Conservation (phyloP, 2,797 vertebrate species). For the Gambelia wislizenii region DNA sequence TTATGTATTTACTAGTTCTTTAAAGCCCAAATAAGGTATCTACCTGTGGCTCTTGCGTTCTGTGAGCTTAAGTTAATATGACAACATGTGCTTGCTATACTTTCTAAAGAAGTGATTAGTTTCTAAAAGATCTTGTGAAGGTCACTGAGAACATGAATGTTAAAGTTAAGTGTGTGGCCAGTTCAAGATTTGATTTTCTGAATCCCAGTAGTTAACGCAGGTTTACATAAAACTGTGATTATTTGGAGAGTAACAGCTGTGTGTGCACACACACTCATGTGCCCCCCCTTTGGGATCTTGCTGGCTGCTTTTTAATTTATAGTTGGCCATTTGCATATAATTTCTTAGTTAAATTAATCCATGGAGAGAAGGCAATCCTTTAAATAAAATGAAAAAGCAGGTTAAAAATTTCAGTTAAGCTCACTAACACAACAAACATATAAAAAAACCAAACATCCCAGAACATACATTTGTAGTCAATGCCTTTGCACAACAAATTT, state of each 20-base stretch:
- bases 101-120: neutral
- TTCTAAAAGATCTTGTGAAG: neutral
- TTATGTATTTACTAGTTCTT: neutral
- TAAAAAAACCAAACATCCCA: constrained; percentile 27
- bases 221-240: neutral
- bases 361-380: constrained; percentile 25
- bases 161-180: neutral
- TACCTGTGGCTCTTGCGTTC: neutral
- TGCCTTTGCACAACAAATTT: constrained; percentile 33
- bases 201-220: neutral
- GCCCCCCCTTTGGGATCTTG: neutral
- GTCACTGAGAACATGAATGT: neutral
- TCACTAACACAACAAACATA: neutral
- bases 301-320: constrained; percentile 35
- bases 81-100: neutral
- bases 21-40: neutral
- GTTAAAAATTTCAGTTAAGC: constrained; percentile 22
- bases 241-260: neutral
- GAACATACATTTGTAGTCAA: neutral
- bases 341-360: constrained; percentile 40
- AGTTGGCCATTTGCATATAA: constrained; percentile 10
- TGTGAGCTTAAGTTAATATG: neutral
- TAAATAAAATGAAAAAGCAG: constrained; percentile 28
- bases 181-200: neutral
- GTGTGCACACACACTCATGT: neutral